Conservation (phyloP, 1,140 invertebrate genomes). For the Drosophila bipectinata region DNA sequence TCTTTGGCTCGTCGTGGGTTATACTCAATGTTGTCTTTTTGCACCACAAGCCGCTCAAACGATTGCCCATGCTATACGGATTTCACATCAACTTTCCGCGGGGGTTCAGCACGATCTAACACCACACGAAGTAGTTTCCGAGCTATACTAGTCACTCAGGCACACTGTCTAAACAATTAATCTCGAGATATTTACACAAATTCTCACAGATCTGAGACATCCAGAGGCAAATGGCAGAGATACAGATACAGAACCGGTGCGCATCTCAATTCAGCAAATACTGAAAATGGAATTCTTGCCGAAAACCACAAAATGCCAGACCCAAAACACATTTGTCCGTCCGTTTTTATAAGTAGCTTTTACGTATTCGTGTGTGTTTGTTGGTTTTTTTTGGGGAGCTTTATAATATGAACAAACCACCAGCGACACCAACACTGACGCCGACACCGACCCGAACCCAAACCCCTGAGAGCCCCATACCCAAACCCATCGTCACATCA, state of each 20-base stretch:
- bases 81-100: conserved; percentile 34
- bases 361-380: conserved; percentile 21
- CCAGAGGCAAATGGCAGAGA: not conserved
- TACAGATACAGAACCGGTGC: conserved; percentile 60
- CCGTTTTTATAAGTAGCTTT: conserved; percentile 72
- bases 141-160: not conserved
- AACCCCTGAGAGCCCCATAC: not conserved
- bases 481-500: no score
- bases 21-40: conserved; percentile 78
- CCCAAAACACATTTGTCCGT: conserved; percentile 69
- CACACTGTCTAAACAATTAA: conserved; percentile 7
- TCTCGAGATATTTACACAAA: conserved; percentile 5
- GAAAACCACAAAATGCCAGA: conserved; percentile 75
- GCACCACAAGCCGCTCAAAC: conserved; percentile 82
- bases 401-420: conserved; percentile 55
- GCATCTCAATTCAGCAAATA: conserved; percentile 83
- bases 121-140: conserved; percentile 5
- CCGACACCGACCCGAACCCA: not conserved
- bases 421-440: no score
- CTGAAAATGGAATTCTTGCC: conserved; percentile 83
- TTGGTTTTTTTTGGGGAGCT: conserved; percentile 46
- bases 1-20: conserved; percentile 26
- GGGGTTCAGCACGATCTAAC: conserved; percentile 23
- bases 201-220: conserved; percentile 11
- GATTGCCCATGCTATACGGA: conserved; percentile 75